These are phyloP conservation scores for Charadrius vociferus DNA, from an alignment of 2,113 vertebrate genomes.

Conservation along the genomic window DNA sequence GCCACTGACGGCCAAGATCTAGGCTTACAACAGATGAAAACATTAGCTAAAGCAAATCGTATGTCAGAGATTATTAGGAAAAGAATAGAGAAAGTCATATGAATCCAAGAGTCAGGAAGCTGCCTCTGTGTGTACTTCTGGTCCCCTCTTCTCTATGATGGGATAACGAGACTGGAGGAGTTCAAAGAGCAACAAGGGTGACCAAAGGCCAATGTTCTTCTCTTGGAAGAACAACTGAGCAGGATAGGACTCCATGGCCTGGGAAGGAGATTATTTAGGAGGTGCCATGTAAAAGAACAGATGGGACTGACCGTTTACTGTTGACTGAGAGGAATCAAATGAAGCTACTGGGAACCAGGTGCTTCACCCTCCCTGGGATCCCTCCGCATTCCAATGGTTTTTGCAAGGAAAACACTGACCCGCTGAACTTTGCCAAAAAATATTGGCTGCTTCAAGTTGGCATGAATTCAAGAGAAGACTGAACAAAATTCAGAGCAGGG, in stretches of 20 bases:
- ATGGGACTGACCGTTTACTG: not conserved
- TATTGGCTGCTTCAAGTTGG: not conserved
- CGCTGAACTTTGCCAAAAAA: not conserved
- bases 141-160: not conserved
- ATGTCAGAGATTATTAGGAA: not conserved
- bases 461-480: not conserved
- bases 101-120: not conserved
- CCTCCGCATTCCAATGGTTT: not conserved
- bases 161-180: not conserved
- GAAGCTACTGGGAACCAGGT: not conserved
- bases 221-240: not conserved
- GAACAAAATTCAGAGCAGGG: not conserved
- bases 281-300: fast-evolving
- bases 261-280: not conserved
- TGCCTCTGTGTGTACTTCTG: not conserved
- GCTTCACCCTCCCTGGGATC: not conserved
- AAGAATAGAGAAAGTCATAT: not conserved
- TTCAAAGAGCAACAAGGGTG: not conserved
- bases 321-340: not conserved
- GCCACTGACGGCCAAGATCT: not conserved
- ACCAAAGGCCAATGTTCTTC: not conserved
- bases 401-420: not conserved
- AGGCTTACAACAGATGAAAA: not conserved
- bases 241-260: not conserved
- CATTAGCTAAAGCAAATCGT: not conserved